These are phyloP conservation scores for Leguminivora glycinivorella DNA, from an alignment of 1,140 invertebrate species.

Conservation along the genomic window DNA sequence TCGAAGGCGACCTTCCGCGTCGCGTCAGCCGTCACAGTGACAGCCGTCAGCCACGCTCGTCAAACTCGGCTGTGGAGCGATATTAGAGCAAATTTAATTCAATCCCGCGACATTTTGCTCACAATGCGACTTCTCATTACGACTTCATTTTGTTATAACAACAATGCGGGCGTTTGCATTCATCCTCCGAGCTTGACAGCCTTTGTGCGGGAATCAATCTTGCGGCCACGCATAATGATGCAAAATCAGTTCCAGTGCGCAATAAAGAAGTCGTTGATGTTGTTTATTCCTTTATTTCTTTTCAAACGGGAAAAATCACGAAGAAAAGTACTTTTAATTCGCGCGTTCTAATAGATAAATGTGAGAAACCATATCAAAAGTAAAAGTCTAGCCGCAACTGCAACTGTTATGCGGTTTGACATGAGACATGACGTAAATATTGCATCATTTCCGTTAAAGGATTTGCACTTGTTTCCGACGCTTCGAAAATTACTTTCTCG, in stretches of 20 bases:
- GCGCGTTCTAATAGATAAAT: background rate
- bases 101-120: constrained; percentile 64
- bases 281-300: constrained; percentile 58
- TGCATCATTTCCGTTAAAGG: constrained; percentile 14
- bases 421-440: background rate
- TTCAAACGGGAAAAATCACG: background rate
- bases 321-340: background rate
- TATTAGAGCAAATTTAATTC: constrained; percentile 73
- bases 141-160: constrained; percentile 77
- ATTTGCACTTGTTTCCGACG: background rate
- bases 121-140: constrained; percentile 63
- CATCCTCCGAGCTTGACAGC: constrained; percentile 61
- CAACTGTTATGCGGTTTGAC: constrained; percentile 15
- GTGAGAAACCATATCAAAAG: background rate
- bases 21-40: constrained; percentile 33
- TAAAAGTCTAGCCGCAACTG: background rate
- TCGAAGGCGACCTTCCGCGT: constrained; percentile 2
- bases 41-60: constrained; percentile 67
- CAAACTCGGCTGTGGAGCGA: constrained; percentile 64
- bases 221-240: constrained; percentile 67
- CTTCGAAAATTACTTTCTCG: background rate
- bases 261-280: constrained; percentile 67
- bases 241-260: constrained; percentile 68
- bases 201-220: constrained; percentile 74
- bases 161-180: constrained; percentile 68